These are phyloP conservation scores for Ommatoiulus sabulosus DNA, from an alignment of 2,888 invertebrate species.

Conservation along the genomic window DNA sequence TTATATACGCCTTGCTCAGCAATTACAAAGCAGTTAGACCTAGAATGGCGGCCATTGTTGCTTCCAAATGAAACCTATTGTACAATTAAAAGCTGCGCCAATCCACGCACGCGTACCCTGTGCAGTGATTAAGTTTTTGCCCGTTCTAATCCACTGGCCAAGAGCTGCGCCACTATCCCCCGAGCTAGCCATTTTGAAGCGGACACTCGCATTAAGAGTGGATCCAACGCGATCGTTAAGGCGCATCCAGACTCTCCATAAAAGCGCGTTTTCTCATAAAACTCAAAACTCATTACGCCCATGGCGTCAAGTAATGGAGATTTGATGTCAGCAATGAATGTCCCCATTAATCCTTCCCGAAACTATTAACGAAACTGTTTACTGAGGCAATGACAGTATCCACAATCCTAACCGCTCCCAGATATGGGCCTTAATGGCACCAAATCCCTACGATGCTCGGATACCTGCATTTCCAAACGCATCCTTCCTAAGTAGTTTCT, in stretches of 20 bases:
- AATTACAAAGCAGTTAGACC: conserved; percentile 29
- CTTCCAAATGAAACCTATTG: conserved; percentile 20
- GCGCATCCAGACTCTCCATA: conserved; percentile 46
- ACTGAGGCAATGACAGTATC: conserved; percentile 47
- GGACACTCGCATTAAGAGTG: conserved; percentile 30
- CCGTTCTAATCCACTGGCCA: conserved; percentile 23
- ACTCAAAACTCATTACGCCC: conserved; percentile 48
- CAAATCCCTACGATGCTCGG: not conserved
- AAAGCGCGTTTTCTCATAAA: conserved; percentile 39
- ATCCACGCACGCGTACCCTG: not conserved
- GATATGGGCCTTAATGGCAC: conserved; percentile 41
- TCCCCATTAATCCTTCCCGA: conserved; percentile 47
- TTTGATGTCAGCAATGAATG: conserved; percentile 48
- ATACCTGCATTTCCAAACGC: conserved; percentile 25
- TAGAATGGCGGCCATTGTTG: conserved; percentile 11
- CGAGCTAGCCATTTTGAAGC: not conserved
- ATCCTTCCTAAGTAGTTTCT: conserved; percentile 25
- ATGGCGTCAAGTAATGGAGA: conserved; percentile 48
- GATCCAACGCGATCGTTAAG: conserved; percentile 17
- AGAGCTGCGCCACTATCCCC: not conserved
- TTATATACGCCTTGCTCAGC: not conserved
- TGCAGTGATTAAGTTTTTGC: conserved; percentile 41
- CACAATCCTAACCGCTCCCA: conserved; percentile 45
- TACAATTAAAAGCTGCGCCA: not conserved
- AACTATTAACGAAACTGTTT: conserved; percentile 48